Evolutionary conservation across 1,140 invertebrate species (phyloP).

Genomic region (Cherax destructor): DNA sequence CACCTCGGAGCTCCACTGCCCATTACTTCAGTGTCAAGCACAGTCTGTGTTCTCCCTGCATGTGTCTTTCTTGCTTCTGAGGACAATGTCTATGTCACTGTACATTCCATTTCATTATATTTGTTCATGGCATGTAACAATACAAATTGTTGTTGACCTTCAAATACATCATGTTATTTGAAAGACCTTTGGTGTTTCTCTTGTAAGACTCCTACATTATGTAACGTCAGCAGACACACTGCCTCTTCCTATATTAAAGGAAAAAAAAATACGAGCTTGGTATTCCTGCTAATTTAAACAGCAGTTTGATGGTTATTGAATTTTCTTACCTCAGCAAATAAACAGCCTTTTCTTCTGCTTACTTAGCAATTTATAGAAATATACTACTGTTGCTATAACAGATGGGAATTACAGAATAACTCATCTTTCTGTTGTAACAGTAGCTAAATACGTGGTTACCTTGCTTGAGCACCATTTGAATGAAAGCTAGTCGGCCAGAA

Average conservation of each 20-base stretch:
- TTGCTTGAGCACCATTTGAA: background rate
- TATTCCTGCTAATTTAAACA: background rate
- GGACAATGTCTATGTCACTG: slow-evolving; percentile 71
- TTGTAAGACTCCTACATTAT: slow-evolving; percentile 63
- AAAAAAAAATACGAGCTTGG: background rate
- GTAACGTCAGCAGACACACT: slow-evolving; percentile 9
- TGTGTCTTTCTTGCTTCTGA: slow-evolving; percentile 66
- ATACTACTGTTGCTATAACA: too few species aligned
- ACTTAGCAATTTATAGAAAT: background rate
- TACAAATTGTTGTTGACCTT: slow-evolving; percentile 72
- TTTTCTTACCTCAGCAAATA: slow-evolving; percentile 4
- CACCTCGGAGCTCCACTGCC: slow-evolving; percentile 58
- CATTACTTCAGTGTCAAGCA: slow-evolving; percentile 67
- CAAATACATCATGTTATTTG: slow-evolving; percentile 72
- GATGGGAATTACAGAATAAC: background rate
- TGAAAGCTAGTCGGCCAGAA: background rate
- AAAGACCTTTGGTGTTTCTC: slow-evolving; percentile 70
- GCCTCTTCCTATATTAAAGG: slow-evolving; percentile 6
- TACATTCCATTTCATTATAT: slow-evolving; percentile 72
- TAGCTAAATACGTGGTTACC: background rate
- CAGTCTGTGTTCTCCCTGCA: slow-evolving; percentile 69
- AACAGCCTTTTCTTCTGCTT: slow-evolving; percentile 28
- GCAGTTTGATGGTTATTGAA: background rate
- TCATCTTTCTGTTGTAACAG: background rate
- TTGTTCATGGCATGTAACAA: slow-evolving; percentile 72